Conservation (phyloP, 2,888 invertebrate genomes). For the Synanthedon andrenaeformis region DNA sequence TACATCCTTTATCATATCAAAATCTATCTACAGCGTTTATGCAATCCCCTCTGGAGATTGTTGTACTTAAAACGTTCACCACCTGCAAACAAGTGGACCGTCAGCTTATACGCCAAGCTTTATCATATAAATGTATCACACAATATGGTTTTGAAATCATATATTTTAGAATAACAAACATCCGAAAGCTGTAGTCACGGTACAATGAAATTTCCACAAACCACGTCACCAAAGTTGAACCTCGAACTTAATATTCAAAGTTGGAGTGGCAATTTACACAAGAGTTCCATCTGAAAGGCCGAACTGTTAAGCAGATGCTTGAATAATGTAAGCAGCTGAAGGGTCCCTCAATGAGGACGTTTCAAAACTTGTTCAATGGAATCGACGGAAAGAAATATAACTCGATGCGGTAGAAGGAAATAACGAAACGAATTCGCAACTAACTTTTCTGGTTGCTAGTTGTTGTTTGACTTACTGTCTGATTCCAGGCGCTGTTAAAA, state of each 20-base stretch:
- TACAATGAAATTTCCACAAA: not conserved
- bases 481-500: not conserved
- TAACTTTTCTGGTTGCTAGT: not conserved
- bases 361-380: not conserved
- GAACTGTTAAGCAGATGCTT: slow-evolving; percentile 28
- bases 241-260: slow-evolving; percentile 40
- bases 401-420: not conserved
- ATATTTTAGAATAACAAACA: not conserved
- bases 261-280: slow-evolving; percentile 42
- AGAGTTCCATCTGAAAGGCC: slow-evolving; percentile 31
- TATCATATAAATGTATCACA: too few relatives aligned
- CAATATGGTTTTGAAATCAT: too few relatives aligned
- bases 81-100: too few relatives aligned
- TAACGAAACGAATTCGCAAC: not conserved
- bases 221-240: slow-evolving; percentile 19
- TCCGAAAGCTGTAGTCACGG: not conserved
- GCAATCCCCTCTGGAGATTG: too few relatives aligned
- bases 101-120: too few relatives aligned
- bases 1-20: too few relatives aligned
- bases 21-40: too few relatives aligned
- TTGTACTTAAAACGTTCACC: too few relatives aligned
- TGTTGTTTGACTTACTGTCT: not conserved
- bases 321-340: slow-evolving; percentile 27
- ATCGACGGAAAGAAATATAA: not conserved
- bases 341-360: not conserved